These are phyloP conservation scores for Lasioglossum calceatum DNA, from an alignment of 2,888 invertebrate genomes.

Conservation along the genomic window DNA sequence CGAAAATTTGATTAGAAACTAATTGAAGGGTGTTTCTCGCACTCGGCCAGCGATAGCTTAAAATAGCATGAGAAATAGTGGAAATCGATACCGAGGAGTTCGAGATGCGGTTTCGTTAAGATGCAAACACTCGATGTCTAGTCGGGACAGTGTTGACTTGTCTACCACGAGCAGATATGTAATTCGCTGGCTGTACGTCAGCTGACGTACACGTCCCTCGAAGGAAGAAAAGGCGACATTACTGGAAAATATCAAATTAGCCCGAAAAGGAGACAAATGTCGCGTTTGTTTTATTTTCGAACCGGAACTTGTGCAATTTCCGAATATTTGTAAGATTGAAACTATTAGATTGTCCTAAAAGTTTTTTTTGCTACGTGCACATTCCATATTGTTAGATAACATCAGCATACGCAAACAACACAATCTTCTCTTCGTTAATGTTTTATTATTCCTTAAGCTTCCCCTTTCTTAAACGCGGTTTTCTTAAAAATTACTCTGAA, in stretches of 20 bases:
- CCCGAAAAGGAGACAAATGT: not conserved
- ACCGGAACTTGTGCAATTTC: not conserved
- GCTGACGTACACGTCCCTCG: not conserved
- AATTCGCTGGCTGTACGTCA: not conserved
- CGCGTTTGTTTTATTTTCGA: not conserved
- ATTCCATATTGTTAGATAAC: too few relatives aligned
- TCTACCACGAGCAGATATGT: not conserved
- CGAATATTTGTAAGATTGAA: not conserved
- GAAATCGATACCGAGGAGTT: slow-evolving; percentile 10
- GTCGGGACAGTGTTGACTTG: not conserved
- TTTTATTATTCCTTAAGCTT: too few relatives aligned
- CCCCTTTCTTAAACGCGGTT: too few relatives aligned
- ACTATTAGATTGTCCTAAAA: too few relatives aligned
- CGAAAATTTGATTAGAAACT: slow-evolving; percentile 1
- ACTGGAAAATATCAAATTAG: not conserved
- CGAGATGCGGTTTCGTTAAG: slow-evolving; percentile 16
- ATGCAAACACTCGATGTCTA: not conserved
- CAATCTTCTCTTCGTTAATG: too few relatives aligned
- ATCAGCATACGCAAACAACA: too few relatives aligned
- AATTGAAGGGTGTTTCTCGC: slow-evolving; percentile 1
- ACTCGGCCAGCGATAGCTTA: not conserved
- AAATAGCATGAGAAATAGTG: slow-evolving; percentile 20
- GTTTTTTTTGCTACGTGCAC: too few relatives aligned
- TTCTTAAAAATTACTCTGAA: too few relatives aligned
- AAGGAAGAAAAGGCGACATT: not conserved